These are phyloP conservation scores for Camelus dromedarius DNA, from an alignment of 2,113 vertebrate genomes.

Conservation along the genomic window DNA sequence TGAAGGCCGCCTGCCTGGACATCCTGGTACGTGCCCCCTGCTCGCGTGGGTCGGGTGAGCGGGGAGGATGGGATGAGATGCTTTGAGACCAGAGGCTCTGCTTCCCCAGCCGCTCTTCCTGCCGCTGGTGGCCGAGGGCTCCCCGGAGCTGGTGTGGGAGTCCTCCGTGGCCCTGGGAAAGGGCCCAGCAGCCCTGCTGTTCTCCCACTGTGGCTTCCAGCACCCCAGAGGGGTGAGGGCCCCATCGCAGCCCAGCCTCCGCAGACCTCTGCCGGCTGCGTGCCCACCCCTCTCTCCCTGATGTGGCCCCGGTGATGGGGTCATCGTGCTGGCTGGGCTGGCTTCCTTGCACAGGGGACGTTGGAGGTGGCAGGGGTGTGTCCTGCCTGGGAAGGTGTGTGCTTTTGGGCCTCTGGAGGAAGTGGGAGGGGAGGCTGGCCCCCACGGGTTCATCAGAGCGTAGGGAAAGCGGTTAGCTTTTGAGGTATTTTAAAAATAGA, in stretches of 20 bases:
- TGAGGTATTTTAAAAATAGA: neutral
- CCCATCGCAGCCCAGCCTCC: neutral
- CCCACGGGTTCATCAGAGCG: neutral
- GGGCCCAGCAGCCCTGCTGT: neutral
- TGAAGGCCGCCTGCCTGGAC: conserved; percentile 97
- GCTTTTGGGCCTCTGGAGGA: neutral
- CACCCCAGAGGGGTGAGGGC: neutral
- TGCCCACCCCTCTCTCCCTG: neutral
- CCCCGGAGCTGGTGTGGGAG: neutral
- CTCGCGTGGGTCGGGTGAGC: accelerated
- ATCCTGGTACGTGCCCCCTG: conserved; percentile 92
- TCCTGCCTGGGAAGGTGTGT: accelerated
- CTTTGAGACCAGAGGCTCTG: neutral
- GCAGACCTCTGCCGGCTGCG: neutral
- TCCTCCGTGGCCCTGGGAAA: neutral
- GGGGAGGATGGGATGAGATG: accelerated
- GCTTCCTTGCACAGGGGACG: neutral
- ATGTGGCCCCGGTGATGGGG: accelerated
- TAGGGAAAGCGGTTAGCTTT: neutral
- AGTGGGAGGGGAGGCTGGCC: neutral
- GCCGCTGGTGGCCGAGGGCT: accelerated
- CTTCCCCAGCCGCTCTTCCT: neutral
- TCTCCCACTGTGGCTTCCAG: neutral
- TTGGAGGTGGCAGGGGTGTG: too few species aligned
- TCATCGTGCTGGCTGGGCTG: accelerated